A percentile compares a stretch with the other conserved stretches of the same genome.
phyloP scores from a whole-genome alignment of 2,888 invertebrate genomes.

The Gymnosoma rotundatum region DNA sequence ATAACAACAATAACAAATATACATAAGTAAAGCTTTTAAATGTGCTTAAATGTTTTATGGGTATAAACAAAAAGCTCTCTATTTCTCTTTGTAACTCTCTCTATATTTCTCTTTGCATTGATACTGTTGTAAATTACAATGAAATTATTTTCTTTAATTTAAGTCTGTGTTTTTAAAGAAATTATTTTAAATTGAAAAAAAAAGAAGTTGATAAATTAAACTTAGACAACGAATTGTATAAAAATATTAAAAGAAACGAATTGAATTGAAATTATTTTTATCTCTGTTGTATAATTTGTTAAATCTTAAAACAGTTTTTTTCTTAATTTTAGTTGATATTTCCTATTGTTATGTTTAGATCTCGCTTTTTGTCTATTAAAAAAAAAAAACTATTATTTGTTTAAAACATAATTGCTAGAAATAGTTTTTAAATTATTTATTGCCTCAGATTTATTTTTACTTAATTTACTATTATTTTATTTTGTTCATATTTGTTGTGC shows the following conservation, averaged over 20 bases:
- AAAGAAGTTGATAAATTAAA: slow-evolving; percentile 13
- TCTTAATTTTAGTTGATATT: slow-evolving; percentile 43
- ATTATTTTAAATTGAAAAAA: slow-evolving; percentile 9
- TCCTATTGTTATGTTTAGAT: slow-evolving; percentile 64
- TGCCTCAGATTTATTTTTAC: slow-evolving; percentile 43
- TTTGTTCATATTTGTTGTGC: slow-evolving; percentile 41
- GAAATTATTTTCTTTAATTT: slow-evolving; percentile 59
- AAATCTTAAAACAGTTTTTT: slow-evolving; percentile 49
- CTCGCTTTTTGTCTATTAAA: slow-evolving; percentile 57
- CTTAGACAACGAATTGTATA: slow-evolving; percentile 67
- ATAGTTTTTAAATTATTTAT: slow-evolving; percentile 55
- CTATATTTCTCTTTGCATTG: slow-evolving; percentile 64
- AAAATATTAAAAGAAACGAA: slow-evolving; percentile 42
- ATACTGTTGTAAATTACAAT: slow-evolving; percentile 64
- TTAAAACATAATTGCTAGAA: slow-evolving; percentile 62
- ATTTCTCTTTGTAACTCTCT: slow-evolving; percentile 18
- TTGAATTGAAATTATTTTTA: slow-evolving; percentile 51
- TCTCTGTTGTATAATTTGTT: slow-evolving; percentile 34
- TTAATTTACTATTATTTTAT: slow-evolving; percentile 5
- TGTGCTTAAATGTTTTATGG: slow-evolving; percentile 59
- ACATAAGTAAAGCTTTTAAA: slow-evolving; percentile 36
- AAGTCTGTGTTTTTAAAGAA: slow-evolving; percentile 36
- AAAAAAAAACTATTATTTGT: slow-evolving; percentile 16
- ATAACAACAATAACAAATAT: background rate
- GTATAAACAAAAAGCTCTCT: slow-evolving; percentile 54